Conservation (phyloP, 1,140 invertebrate genomes). For the Parapsyche elsis region DNA sequence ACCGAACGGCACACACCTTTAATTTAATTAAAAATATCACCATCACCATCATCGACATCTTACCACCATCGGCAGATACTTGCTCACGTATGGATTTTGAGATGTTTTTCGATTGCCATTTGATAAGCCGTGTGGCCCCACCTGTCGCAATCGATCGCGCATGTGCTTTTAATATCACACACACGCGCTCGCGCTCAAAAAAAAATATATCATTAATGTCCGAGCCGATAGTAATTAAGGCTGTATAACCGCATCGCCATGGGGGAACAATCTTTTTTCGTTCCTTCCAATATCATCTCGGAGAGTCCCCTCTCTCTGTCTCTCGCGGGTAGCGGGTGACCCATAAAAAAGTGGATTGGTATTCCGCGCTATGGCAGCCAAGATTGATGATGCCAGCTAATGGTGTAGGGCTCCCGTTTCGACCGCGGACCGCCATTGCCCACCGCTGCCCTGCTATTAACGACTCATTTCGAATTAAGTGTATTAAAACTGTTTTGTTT, state of each 20-base stretch:
- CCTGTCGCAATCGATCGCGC: constrained; percentile 44
- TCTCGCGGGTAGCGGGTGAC: constrained; percentile 1
- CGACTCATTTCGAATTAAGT: constrained; percentile 39
- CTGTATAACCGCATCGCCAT: constrained; percentile 38
- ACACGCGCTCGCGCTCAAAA: not conserved
- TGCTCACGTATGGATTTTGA: too few species aligned
- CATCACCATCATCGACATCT: too few species aligned
- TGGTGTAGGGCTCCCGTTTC: constrained; percentile 37
- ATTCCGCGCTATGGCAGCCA: constrained; percentile 38
- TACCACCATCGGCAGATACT: too few species aligned
- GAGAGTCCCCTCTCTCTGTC: not conserved
- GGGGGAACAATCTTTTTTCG: constrained; percentile 36
- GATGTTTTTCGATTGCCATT: too few species aligned
- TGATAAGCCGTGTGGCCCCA: not conserved
- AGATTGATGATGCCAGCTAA: constrained; percentile 39
- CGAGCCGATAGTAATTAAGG: constrained; percentile 45
- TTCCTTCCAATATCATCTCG: constrained; percentile 1
- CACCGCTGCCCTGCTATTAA: constrained; percentile 40
- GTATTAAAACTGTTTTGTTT: constrained; percentile 26
- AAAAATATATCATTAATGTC: constrained; percentile 43
- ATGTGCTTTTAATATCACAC: constrained; percentile 26
- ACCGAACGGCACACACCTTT: not conserved
- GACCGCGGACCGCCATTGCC: not conserved
- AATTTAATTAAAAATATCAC: too few species aligned
- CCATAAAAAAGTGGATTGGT: constrained; percentile 45